Percentiles rank a stretch among this genome's conserved stretches.
Conservation (phyloP, 37 sponge, comb jelly and placozoan genomes). For the Beroe forskalii region DNA sequence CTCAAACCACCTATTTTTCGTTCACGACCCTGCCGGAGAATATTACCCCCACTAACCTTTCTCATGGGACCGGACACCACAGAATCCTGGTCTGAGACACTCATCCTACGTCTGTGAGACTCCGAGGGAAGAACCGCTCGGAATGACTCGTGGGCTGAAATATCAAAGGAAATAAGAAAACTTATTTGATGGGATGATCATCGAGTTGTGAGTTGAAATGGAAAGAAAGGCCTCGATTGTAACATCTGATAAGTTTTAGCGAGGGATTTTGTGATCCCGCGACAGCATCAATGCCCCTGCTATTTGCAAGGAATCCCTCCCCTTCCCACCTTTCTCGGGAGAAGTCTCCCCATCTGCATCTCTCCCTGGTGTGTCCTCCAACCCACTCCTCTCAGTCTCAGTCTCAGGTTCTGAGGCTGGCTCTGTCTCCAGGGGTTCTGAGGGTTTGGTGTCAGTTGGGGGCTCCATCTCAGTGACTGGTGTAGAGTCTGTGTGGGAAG, state of each 20-base stretch:
- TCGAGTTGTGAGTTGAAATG: no score
- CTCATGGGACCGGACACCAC: not conserved
- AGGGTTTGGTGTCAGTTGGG: not conserved
- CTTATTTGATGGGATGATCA: no score
- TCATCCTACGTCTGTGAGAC: slow-evolving; percentile 70
- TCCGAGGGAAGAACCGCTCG: slow-evolving; percentile 81
- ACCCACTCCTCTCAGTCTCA: not conserved
- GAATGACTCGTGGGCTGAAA: slow-evolving; percentile 69
- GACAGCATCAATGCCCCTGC: no score
- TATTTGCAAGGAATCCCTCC: not conserved
- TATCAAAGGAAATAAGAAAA: not conserved
- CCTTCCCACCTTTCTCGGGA: slow-evolving; percentile 36
- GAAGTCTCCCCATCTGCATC: slow-evolving; percentile 48
- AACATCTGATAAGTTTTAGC: no score
- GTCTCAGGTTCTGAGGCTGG: not conserved
- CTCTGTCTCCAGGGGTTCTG: not conserved
- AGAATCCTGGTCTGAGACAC: not conserved
- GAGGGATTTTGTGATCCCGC: no score
- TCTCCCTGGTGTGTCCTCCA: slow-evolving; percentile 13
- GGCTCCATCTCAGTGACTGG: not conserved
- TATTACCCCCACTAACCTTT: not conserved
- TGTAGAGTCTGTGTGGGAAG: not conserved
- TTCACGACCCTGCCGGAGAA: no score
- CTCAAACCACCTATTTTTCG: no score
- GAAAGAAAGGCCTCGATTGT: no score